Percentiles rank a stretch among this genome's conserved stretches.
Evolutionary conservation across 2,888 invertebrate genomes (phyloP).

Genomic region (Philereme transversata): DNA sequence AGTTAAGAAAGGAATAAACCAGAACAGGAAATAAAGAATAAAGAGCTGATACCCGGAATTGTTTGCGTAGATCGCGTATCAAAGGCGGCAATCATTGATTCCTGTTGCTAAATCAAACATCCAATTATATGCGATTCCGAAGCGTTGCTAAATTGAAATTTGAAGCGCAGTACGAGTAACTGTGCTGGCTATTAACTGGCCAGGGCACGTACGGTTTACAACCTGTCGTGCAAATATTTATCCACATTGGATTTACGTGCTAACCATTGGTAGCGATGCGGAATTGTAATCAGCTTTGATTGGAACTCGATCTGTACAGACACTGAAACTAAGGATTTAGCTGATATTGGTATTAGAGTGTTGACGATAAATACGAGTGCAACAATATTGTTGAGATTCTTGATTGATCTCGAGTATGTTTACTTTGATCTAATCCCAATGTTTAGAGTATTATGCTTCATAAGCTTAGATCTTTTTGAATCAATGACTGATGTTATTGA

Average conservation of each 20-base stretch:
- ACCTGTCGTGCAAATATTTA: slow-evolving; percentile 82
- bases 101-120: slow-evolving; percentile 32
- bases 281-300: slow-evolving; percentile 80
- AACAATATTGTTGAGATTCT: not conserved
- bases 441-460: no score
- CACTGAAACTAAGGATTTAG: slow-evolving; percentile 25
- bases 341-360: slow-evolving; percentile 16
- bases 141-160: slow-evolving; percentile 55
- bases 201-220: slow-evolving; percentile 74
- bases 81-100: slow-evolving; percentile 33
- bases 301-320: slow-evolving; percentile 49
- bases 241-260: slow-evolving; percentile 79
- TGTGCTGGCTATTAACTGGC: slow-evolving; percentile 65
- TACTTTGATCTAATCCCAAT: not conserved
- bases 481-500: no score
- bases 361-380: not conserved
- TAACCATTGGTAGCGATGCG: slow-evolving; percentile 70
- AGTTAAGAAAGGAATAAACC: not conserved
- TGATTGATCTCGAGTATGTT: not conserved
- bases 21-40: not conserved
- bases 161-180: slow-evolving; percentile 66
- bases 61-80: slow-evolving; percentile 23
- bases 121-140: slow-evolving; percentile 38
- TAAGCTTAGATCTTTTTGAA: no score
- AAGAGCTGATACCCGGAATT: slow-evolving; percentile 5